phyloP scores from a whole-genome alignment of 1,140 invertebrate species.

The Drosophila malerkotliana region DNA sequence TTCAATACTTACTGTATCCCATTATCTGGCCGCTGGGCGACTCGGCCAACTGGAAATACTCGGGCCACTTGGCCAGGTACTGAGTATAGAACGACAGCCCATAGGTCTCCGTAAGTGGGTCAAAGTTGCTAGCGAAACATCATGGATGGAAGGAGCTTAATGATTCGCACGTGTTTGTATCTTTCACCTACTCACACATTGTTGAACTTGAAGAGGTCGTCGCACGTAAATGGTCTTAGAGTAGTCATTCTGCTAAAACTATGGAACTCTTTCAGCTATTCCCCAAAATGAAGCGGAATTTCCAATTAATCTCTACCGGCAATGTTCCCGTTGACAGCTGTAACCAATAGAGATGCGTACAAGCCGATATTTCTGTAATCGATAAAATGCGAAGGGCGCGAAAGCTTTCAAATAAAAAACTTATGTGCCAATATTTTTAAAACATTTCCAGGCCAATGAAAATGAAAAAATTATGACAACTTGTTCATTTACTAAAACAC shows the following conservation, averaged over 20 bases:
- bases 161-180: too few relatives aligned
- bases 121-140: conserved; percentile 91
- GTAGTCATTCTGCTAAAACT: conserved; percentile 90
- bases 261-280: neutral
- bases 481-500: too few relatives aligned
- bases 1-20: conserved; percentile 95
- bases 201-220: conserved; percentile 98
- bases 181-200: conserved; percentile 91
- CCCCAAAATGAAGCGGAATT: neutral
- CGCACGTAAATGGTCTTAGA: conserved; percentile 95
- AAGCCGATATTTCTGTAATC: conserved; percentile 8
- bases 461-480: too few relatives aligned
- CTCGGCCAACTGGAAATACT: conserved; percentile 98
- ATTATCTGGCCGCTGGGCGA: conserved; percentile 97
- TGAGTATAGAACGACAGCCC: conserved; percentile 98
- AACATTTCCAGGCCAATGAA: too few relatives aligned
- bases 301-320: conserved; percentile 8
- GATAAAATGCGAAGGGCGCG: neutral
- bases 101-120: conserved; percentile 98
- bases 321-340: neutral
- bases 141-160: neutral
- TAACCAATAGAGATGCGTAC: conserved; percentile 6
- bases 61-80: conserved; percentile 99
- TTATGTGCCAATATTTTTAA: too few relatives aligned
- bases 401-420: neutral